Evolutionary conservation across 2,797 vertebrate species (phyloP).

Genomic region (Pterois miles): DNA sequence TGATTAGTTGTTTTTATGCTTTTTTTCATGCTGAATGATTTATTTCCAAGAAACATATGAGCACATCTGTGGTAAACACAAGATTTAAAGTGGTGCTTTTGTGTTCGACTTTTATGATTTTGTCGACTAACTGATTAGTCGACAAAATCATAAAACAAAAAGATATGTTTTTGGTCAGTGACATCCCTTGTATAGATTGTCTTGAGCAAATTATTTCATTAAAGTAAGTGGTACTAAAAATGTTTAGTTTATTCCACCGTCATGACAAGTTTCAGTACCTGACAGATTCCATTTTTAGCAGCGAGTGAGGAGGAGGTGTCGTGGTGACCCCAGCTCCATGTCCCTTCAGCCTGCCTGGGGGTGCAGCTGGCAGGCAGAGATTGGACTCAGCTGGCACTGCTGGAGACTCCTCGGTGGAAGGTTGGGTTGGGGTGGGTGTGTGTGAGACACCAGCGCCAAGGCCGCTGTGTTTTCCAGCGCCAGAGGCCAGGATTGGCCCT

Average conservation of each 20-base stretch:
- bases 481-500: slow-evolving; percentile 46
- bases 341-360: slow-evolving; percentile 43
- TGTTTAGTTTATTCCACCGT: background rate
- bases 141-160: background rate
- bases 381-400: slow-evolving; percentile 72
- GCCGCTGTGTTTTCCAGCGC: slow-evolving; percentile 34
- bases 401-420: slow-evolving; percentile 49
- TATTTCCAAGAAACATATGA: no score
- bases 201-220: background rate
- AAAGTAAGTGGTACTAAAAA: background rate
- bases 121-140: no score
- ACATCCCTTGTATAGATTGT: background rate
- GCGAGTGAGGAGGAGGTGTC: slow-evolving; percentile 41
- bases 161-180: fast-evolving
- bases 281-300: slow-evolving; percentile 58
- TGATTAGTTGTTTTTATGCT: no score
- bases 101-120: no score
- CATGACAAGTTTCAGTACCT: slow-evolving; percentile 29
- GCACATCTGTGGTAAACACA: no score
- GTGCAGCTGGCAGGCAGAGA: slow-evolving; percentile 69
- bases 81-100: no score
- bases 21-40: no score
- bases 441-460: slow-evolving; percentile 43
- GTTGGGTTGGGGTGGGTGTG: slow-evolving; percentile 1
- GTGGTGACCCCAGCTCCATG: slow-evolving; percentile 56